Base-by-base conservation (phyloP, 2,888 invertebrate genomes). In the Cinara cedri region DNA sequence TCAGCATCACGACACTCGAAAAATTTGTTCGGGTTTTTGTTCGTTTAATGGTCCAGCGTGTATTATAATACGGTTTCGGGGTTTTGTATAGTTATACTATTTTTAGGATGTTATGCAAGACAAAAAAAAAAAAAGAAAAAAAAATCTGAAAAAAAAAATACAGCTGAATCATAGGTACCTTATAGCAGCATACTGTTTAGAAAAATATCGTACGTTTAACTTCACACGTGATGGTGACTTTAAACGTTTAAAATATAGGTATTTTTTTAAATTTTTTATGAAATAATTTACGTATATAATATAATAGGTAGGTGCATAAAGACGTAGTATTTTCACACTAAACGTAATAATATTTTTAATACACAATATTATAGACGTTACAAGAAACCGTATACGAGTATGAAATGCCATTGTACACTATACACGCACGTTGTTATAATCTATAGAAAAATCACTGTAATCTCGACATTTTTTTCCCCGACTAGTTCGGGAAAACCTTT, bases 151-250 rank as follows among this genome's bases (percentile, higher is more conserved):
- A 46, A 66, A n/a, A n/a, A n/a, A n/a, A n/a, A n/a, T n/a, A 66
- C 46, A 14, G 70, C 42, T 10, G 54, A 70, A 26, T 70, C 70
- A 70, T 70, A 34, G 34, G 34, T 34, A 34, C 34, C 34, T 34
- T 34, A 34, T 6, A 34, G 6, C 6, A 34, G 34, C 6, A 34
- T 6, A 55, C 26, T 70, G 21, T 55, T 54, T 70, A 19, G 21
- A 10, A 34, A 26, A 26, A 49, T n/a, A 26, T 65, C 16, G 3
- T 34, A 34, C 14, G 16, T 68, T 8, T 4, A 34, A n/a, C 19
- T 68, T 19, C 34, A 9, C 10, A 26, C 26, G 16, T 14, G 34
- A 11, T n/a, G 13, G 51, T 3, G 49, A 26, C n/a, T 19, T n/a
- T n/a, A n/a, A n/a, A n/a, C n/a, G n/a, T n/a, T n/a, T n/a, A n/a